Evolutionary conservation across 2,113 vertebrate species (phyloP).

Genomic region (Zingel zingel): DNA sequence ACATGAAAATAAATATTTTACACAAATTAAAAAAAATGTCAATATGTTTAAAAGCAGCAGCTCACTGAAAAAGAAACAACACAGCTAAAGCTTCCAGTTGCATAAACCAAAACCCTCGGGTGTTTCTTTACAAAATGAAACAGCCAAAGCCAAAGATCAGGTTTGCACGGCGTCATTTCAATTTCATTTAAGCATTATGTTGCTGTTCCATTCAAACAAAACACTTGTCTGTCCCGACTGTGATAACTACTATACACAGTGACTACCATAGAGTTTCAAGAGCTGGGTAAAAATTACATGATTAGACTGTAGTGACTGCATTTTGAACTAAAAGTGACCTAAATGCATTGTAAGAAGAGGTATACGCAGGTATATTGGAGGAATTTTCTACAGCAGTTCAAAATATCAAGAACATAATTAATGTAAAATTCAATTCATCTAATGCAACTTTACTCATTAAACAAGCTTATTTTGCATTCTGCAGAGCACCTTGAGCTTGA

Average conservation of each 20-base stretch:
- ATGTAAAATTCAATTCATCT: conserved; percentile 63
- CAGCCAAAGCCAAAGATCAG: conserved; percentile 22
- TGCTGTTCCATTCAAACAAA: conserved; percentile 38
- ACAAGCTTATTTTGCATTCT: conserved; percentile 63
- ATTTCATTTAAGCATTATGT: conserved; percentile 14
- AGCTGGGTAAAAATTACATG: conserved; percentile 6
- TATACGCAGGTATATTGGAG: background rate
- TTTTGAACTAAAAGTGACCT: conserved; percentile 25
- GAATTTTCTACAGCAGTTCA: conserved; percentile 24
- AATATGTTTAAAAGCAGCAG: conserved; percentile 18
- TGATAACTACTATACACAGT: conserved; percentile 11
- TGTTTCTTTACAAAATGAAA: conserved; percentile 1
- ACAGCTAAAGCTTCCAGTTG: conserved; percentile 13
- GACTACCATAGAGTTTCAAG: conserved; percentile 8
- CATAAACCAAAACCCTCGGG: conserved; percentile 18
- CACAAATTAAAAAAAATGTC: conserved; percentile 7
- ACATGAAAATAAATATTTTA: conserved; percentile 37
- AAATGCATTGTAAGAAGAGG: conserved; percentile 15
- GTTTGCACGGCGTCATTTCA: conserved; percentile 36
- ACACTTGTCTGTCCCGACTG: conserved; percentile 10
- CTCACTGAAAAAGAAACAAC: background rate
- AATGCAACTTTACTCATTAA: conserved; percentile 50
- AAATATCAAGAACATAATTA: conserved; percentile 41
- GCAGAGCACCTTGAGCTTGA: conserved; percentile 51
- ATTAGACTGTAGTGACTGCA: conserved; percentile 1